Base-by-base conservation (phyloP, 2,888 invertebrate species). In the Epinotia nisella region DNA sequence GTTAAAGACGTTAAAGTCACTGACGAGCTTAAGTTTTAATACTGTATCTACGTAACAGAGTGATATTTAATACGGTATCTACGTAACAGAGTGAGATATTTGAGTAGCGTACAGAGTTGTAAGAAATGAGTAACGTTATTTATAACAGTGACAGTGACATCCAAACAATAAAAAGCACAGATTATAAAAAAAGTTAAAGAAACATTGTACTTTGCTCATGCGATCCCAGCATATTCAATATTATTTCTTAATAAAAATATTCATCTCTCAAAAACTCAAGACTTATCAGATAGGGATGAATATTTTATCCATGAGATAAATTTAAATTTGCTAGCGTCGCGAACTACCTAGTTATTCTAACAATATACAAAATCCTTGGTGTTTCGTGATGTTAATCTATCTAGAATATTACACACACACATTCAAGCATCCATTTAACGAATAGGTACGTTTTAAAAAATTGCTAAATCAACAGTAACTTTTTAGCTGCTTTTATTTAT, bases 261-360 rank as follows among this genome's bases (percentile, higher is more conserved):
- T 24, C 58, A 13, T 29, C 21, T 5, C 15, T 58, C 15, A 5
- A 29, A 58, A 13, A 24, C 29, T n/a, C 11, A 56, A 15, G 7
- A 24, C 21, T n/a, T 9, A 3, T 58, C 2, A 29, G 15, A 24
- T 45, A 19, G 51, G 10, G 51, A 56, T 15, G 24, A 29, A 56
- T 15, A 51, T 11, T 24, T 24, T 15, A 10, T 15, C 58, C 29
- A 29, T 51, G 59, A 11, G 15, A 56, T 60, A 74, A 93, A 65
- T 45, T 67, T 19, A n/a, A 41, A 13, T 66, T 41, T 11, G 21
- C 19, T 55, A 39, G 19, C 17, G 11, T 13, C 21, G 10, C 11
- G 21, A n/a, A 9, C 21, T 62, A 49, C 24, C 24, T 66, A 66
- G 41, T 56, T 66, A 71, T 29, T 21, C 59, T 71, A 65, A 53